phyloP scores from a whole-genome alignment of 2,113 vertebrate species.

The Gopherus flavomarginatus region DNA sequence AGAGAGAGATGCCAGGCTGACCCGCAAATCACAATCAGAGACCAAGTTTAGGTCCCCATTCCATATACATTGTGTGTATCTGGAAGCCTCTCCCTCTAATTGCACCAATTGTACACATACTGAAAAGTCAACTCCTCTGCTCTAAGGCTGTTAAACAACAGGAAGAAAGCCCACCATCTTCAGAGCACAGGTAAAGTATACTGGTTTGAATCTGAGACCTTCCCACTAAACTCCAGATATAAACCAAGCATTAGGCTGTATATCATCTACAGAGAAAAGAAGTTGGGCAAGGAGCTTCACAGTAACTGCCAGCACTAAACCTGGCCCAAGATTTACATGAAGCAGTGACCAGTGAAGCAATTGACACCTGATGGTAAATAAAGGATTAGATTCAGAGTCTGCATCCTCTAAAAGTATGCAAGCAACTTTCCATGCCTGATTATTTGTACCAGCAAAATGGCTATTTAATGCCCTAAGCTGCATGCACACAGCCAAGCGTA shows the following conservation, averaged over 20 bases:
- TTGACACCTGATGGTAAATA: not conserved
- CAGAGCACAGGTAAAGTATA: not conserved
- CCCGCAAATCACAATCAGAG: not conserved
- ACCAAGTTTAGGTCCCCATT: not conserved
- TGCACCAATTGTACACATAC: not conserved
- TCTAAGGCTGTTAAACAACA: not conserved
- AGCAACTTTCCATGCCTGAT: not conserved
- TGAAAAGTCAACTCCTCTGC: not conserved
- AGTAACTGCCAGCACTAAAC: not conserved
- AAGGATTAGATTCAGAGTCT: not conserved
- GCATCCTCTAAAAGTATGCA: not conserved
- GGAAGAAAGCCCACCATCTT: not conserved
- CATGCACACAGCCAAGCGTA: not conserved
- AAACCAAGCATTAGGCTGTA: not conserved
- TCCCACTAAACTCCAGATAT: not conserved
- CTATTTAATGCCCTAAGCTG: not conserved
- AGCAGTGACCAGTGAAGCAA: not conserved
- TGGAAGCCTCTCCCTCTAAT: not conserved
- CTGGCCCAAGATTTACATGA: not conserved
- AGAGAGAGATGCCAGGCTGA: not conserved
- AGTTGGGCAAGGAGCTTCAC: not conserved
- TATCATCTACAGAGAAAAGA: too few relatives aligned
- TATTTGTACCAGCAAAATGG: not conserved
- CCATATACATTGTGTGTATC: not conserved
- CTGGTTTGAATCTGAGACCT: not conserved